A percentile compares a stretch with the other conserved stretches of the same genome.
Conservation (phyloP, 2,888 invertebrate genomes). For the Monochamus alternatus region DNA sequence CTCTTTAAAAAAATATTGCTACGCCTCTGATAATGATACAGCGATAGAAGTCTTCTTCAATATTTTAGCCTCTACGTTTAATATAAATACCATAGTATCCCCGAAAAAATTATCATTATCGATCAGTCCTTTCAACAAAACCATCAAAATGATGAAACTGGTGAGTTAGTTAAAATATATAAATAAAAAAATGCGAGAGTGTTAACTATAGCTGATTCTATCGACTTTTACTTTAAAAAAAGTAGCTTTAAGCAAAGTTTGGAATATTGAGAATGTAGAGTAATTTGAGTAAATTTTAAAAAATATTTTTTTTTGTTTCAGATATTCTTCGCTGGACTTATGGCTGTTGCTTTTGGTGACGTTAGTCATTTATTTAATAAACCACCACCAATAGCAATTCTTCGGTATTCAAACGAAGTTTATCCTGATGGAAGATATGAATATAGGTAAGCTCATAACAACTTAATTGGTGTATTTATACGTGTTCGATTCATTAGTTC, state of each 20-base stretch:
- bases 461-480: neutral
- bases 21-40: conserved; percentile 6
- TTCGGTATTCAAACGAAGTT: conserved; percentile 68
- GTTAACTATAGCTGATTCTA: neutral
- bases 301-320: conserved; percentile 13
- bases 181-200: neutral
- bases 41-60: conserved; percentile 21
- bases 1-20: neutral
- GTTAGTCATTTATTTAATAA: conserved; percentile 22
- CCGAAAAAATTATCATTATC: conserved; percentile 33
- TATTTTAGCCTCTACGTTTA: neutral
- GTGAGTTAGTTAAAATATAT: conserved; percentile 35
- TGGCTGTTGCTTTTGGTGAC: conserved; percentile 26
- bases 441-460: conserved; percentile 68
- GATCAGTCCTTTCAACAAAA: conserved; percentile 28
- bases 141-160: conserved; percentile 44
- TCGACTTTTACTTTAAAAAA: too few species aligned
- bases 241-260: too few species aligned
- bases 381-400: conserved; percentile 60
- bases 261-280: too few species aligned
- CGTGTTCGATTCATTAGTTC: too few species aligned
- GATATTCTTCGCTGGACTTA: conserved; percentile 28
- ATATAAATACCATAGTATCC: conserved; percentile 29
- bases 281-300: too few species aligned
- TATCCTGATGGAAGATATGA: conserved; percentile 71